These are phyloP conservation scores for Eupristina koningsbergeri DNA, from an alignment of 1,140 invertebrate genomes.

Conservation along the genomic window DNA sequence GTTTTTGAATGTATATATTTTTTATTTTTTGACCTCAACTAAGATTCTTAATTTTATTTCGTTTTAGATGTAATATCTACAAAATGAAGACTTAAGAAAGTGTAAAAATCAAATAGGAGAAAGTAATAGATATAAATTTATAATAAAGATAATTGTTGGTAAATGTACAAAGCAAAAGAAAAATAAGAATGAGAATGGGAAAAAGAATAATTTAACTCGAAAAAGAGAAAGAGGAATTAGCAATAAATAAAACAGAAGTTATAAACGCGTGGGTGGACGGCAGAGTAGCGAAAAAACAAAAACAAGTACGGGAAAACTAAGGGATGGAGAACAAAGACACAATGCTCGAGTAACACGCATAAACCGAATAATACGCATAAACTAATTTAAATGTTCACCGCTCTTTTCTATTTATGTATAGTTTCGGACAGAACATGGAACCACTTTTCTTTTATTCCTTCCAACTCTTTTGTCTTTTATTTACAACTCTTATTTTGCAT, in stretches of 20 bases:
- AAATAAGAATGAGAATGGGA: background rate
- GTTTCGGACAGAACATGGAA: background rate
- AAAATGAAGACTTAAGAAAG: too few species aligned
- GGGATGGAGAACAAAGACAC: background rate
- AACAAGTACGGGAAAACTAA: slow-evolving; percentile 15
- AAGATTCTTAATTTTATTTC: too few species aligned
- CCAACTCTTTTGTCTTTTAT: background rate
- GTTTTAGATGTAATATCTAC: too few species aligned
- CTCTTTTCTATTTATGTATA: background rate
- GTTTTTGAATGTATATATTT: too few species aligned
- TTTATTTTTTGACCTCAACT: too few species aligned
- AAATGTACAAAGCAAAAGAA: background rate
- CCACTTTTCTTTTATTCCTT: slow-evolving; percentile 17
- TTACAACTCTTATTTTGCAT: slow-evolving; percentile 3
- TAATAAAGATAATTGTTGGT: background rate
- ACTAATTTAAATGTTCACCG: slow-evolving; percentile 39
- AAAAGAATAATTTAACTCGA: background rate
- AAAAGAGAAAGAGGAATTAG: slow-evolving; percentile 16
- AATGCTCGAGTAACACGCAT: background rate
- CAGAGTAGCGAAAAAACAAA: background rate
- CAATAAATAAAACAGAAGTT: slow-evolving; percentile 24
- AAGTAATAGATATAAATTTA: background rate
- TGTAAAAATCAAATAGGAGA: background rate
- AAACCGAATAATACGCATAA: slow-evolving; percentile 36
- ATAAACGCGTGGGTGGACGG: background rate